Percentiles rank a stretch among this genome's conserved stretches.
Evolutionary conservation across 2,888 invertebrate genomes (phyloP).

Genomic region (Muschampia staudingeri): DNA sequence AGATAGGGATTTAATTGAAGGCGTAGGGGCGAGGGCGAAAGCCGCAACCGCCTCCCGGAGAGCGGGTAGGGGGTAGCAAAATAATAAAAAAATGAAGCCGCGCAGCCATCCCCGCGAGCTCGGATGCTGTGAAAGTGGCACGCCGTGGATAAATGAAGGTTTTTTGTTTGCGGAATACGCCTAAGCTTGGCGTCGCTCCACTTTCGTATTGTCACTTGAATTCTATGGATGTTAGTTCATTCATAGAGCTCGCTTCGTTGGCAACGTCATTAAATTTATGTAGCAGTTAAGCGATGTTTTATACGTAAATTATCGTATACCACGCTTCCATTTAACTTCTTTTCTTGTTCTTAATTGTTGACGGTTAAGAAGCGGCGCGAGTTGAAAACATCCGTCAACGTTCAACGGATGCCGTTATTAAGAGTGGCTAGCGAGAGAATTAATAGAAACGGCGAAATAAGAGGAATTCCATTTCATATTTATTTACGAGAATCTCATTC

Average conservation of each 20-base stretch:
- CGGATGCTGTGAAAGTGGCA: slow-evolving; percentile 91
- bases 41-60: slow-evolving; percentile 78
- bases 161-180: slow-evolving; percentile 89
- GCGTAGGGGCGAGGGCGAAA: slow-evolving; percentile 81
- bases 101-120: slow-evolving; percentile 85
- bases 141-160: slow-evolving; percentile 90
- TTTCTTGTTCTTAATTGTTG: slow-evolving; percentile 49
- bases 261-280: slow-evolving; percentile 83
- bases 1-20: slow-evolving; percentile 91
- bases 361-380: slow-evolving; percentile 41
- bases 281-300: slow-evolving; percentile 73
- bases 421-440: slow-evolving; percentile 48
- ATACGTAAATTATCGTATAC: slow-evolving; percentile 71
- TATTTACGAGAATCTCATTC: slow-evolving; percentile 83
- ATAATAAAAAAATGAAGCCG: slow-evolving; percentile 89
- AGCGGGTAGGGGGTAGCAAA: slow-evolving; percentile 76
- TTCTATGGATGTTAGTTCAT: slow-evolving; percentile 89
- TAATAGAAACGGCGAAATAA: slow-evolving; percentile 66
- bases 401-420: slow-evolving; percentile 45
- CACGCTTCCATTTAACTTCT: slow-evolving; percentile 54
- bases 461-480: slow-evolving; percentile 77
- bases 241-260: slow-evolving; percentile 75
- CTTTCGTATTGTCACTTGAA: slow-evolving; percentile 87
- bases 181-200: slow-evolving; percentile 87
- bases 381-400: slow-evolving; percentile 39